A percentile compares a stretch with the other conserved stretches of the same genome.
phyloP scores from a whole-genome alignment of 2,113 vertebrate genomes.

The Scomber colias region DNA sequence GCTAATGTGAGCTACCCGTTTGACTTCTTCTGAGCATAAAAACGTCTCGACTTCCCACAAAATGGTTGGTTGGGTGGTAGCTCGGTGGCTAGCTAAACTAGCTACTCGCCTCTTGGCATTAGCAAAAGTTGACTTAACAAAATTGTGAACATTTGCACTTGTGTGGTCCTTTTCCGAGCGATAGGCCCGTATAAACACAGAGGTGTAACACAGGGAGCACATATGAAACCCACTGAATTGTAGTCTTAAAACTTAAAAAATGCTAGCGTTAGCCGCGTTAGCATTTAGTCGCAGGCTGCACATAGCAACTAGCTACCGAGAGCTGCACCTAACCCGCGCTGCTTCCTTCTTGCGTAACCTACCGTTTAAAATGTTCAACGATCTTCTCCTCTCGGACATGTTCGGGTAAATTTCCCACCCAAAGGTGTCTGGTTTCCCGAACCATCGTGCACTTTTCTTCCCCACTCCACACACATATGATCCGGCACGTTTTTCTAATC shows the following conservation, averaged over 20 bases:
- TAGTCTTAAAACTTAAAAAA: slow-evolving; percentile 45
- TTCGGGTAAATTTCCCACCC: slow-evolving; percentile 99
- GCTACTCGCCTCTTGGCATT: slow-evolving; percentile 41
- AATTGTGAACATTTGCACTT: neutral
- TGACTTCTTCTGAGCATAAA: slow-evolving; percentile 63
- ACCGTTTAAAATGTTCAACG: slow-evolving; percentile 99
- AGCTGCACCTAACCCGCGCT: slow-evolving; percentile 69
- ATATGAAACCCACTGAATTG: neutral
- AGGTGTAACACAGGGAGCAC: neutral
- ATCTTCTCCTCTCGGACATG: slow-evolving; percentile 99
- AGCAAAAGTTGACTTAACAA: slow-evolving; percentile 61
- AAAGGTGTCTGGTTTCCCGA: slow-evolving; percentile 99
- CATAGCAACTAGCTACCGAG: slow-evolving; percentile 35
- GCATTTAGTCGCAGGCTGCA: slow-evolving; percentile 27
- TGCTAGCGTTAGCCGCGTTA: slow-evolving; percentile 55
- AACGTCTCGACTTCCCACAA: slow-evolving; percentile 81
- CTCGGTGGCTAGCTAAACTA: slow-evolving; percentile 62
- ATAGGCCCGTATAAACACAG: neutral
- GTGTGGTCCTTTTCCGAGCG: too few species aligned
- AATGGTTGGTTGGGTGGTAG: slow-evolving; percentile 76
- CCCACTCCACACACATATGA: slow-evolving; percentile 84
- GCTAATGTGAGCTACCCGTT: slow-evolving; percentile 48
- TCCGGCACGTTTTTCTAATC: slow-evolving; percentile 78
- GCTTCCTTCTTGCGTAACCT: slow-evolving; percentile 83
- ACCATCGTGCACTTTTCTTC: slow-evolving; percentile 90